phyloP scores from a whole-genome alignment of 2,888 invertebrate species.

The Pharmacophagus antenor region DNA sequence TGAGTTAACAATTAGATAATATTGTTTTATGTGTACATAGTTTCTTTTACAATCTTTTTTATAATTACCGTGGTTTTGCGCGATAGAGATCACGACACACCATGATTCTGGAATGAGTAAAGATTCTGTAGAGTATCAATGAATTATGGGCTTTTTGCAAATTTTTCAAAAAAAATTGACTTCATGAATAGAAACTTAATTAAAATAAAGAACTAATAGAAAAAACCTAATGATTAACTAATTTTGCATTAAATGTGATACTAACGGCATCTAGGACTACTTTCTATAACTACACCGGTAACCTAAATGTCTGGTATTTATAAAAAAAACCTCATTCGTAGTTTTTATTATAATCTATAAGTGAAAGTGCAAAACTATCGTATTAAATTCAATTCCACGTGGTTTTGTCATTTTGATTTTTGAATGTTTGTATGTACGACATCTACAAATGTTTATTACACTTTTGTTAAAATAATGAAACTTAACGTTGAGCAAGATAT shows the following conservation, averaged over 20 bases:
- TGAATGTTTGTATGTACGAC: not conserved
- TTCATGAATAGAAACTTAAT: too few relatives aligned
- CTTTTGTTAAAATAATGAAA: not conserved
- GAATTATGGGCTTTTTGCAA: too few relatives aligned
- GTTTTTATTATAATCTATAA: conserved; percentile 7
- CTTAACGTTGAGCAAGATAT: not conserved
- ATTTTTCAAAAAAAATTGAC: too few relatives aligned
- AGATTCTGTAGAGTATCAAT: not conserved
- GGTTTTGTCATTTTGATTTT: conserved; percentile 1
- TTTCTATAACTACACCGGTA: conserved; percentile 22
- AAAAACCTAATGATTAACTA: not conserved
- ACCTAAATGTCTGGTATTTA: conserved; percentile 6
- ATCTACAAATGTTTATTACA: not conserved
- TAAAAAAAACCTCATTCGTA: conserved; percentile 14
- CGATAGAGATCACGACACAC: too few relatives aligned
- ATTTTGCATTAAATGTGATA: not conserved
- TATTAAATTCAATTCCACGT: conserved; percentile 13
- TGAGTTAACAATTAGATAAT: too few relatives aligned
- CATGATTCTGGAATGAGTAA: not conserved
- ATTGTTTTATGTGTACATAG: too few relatives aligned
- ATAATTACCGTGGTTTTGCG: too few relatives aligned
- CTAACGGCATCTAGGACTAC: conserved; percentile 8
- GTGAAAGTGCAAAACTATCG: conserved; percentile 21
- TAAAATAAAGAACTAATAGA: not conserved
- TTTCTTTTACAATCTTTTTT: too few relatives aligned